phyloP scores from a whole-genome alignment of 2,888 invertebrate species.

The Scaptomyza reducta region DNA sequence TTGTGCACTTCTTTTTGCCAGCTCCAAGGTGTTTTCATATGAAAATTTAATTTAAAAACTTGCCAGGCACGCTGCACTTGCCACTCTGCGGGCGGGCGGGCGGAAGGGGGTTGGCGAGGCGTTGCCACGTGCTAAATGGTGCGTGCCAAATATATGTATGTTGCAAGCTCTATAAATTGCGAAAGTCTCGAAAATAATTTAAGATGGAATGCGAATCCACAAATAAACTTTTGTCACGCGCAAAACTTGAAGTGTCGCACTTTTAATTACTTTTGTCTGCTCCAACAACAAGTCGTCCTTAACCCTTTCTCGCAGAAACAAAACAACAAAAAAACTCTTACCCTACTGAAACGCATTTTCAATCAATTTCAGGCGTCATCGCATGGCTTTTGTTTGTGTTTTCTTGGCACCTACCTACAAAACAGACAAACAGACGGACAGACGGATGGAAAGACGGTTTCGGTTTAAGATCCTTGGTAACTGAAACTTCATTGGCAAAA shows the following conservation, averaged over 20 bases:
- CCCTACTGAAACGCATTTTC: conserved; percentile 57
- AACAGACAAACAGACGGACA: not conserved
- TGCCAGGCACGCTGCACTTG: conserved; percentile 22
- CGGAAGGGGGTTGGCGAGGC: not conserved
- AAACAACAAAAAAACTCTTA: not conserved
- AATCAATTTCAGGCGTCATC: conserved; percentile 65
- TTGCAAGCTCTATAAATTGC: conserved; percentile 18
- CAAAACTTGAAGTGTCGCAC: conserved; percentile 74
- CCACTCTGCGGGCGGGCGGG: not conserved
- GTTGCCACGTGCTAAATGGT: conserved; percentile 54
- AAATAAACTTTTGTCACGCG: conserved; percentile 71
- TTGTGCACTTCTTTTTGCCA: conserved; percentile 20
- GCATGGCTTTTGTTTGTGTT: conserved; percentile 45
- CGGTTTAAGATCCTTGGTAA: conserved; percentile 29
- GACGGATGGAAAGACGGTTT: not conserved
- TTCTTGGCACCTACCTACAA: conserved; percentile 41
- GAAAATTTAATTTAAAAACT: conserved; percentile 72
- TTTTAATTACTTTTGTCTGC: conserved; percentile 76
- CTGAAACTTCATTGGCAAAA: conserved; percentile 50
- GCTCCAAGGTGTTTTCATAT: conserved; percentile 45
- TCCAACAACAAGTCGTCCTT: conserved; percentile 16
- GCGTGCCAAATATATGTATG: conserved; percentile 44
- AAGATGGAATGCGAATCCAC: conserved; percentile 28
- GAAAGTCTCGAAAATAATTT: conserved; percentile 16
- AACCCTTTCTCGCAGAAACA: conserved; percentile 3